Conservation (phyloP, 2,888 invertebrate genomes). For the Beris morrisii region DNA sequence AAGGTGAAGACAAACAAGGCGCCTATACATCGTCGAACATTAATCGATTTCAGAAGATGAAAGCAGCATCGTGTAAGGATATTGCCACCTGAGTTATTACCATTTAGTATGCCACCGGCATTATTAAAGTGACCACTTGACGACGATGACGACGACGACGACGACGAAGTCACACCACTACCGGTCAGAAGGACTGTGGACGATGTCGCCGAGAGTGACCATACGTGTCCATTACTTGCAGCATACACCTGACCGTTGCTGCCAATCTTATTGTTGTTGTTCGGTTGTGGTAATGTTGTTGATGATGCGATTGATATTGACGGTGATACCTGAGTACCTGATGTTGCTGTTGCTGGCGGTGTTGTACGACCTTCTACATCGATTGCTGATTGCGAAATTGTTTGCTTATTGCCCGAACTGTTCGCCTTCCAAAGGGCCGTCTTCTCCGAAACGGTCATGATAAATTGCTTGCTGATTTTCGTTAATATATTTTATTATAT, state of each 20-base stretch:
- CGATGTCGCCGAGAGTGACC: conserved; percentile 28
- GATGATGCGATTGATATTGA: conserved; percentile 19
- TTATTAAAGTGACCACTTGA: conserved; percentile 11
- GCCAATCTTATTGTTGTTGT: conserved; percentile 19
- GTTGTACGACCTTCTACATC: conserved; percentile 30
- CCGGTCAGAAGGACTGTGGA: conserved; percentile 32
- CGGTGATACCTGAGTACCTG: conserved; percentile 37
- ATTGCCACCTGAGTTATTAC: conserved; percentile 44
- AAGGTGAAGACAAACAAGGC: conserved; percentile 75
- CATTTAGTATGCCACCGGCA: conserved; percentile 25
- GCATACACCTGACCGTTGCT: conserved; percentile 31
- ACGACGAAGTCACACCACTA: neutral
- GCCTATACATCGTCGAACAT: conserved; percentile 76
- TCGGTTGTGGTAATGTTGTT: conserved; percentile 30
- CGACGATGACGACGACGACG: conserved; percentile 21
- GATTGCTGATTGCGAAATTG: conserved; percentile 3
- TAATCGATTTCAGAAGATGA: conserved; percentile 66
- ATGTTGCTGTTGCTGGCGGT: conserved; percentile 33
- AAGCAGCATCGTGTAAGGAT: conserved; percentile 56
- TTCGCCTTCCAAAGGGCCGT: conserved; percentile 43
- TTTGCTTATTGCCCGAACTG: conserved; percentile 5
- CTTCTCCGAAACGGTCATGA: conserved; percentile 45
- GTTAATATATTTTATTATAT: neutral
- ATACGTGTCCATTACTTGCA: conserved; percentile 34
- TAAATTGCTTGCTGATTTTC: conserved; percentile 28